phyloP scores from a whole-genome alignment of 2,797 vertebrate species.

The Micromesistius poutassou region DNA sequence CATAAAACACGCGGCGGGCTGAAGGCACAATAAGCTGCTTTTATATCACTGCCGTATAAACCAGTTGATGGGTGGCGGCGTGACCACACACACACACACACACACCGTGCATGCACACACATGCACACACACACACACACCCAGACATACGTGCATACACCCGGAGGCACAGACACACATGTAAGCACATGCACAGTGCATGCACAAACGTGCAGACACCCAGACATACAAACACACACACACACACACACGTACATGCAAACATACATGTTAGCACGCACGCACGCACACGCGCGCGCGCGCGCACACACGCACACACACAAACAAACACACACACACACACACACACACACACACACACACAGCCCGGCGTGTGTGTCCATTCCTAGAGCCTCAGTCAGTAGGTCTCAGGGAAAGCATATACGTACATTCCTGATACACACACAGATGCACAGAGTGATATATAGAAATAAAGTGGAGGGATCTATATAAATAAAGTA shows the following conservation, averaged over 20 bases:
- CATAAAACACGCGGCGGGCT: slow-evolving; percentile 20
- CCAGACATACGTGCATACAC: slow-evolving; percentile 16
- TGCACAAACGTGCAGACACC: neutral
- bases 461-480: slow-evolving; percentile 2
- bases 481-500: no score
- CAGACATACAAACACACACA: slow-evolving; percentile 12
- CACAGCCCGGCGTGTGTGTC: neutral
- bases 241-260: slow-evolving; percentile 14
- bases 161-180: neutral
- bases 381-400: neutral
- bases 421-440: slow-evolving; percentile 13
- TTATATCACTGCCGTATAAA: neutral
- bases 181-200: neutral
- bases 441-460: slow-evolving; percentile 1
- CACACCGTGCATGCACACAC: slow-evolving; percentile 11
- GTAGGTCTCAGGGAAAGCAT: neutral
- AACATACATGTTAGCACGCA: neutral
- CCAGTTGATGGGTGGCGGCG: neutral
- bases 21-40: slow-evolving; percentile 10
- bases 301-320: slow-evolving; percentile 9
- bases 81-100: neutral
- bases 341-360: neutral
- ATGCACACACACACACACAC: slow-evolving; percentile 14
- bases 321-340: slow-evolving; percentile 7
- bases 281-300: slow-evolving; percentile 11